Conservation (phyloP, 2,113 vertebrate genomes). For the Macquaria ambigua region DNA sequence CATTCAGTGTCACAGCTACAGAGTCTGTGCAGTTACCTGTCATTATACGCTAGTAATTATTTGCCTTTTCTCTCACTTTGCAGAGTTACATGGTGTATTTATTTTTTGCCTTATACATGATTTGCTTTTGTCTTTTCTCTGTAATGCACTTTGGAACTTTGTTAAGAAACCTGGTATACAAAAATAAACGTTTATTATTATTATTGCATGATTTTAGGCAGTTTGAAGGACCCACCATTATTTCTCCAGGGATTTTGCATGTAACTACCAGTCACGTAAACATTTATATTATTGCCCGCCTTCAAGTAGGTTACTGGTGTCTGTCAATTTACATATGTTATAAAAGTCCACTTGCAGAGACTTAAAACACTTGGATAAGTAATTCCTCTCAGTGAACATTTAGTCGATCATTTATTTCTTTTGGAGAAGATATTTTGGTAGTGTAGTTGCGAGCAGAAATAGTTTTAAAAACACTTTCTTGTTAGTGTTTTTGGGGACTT, state of each 20-base stretch:
- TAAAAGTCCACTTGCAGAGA: slow-evolving; percentile 28
- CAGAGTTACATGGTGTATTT: neutral
- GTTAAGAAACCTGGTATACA: neutral
- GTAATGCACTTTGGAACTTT: neutral
- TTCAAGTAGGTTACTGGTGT: neutral
- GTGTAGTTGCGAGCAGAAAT: neutral
- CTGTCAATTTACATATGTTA: neutral
- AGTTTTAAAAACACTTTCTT: neutral
- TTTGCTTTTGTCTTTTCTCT: neutral
- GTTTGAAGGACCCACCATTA: neutral
- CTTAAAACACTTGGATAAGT: neutral
- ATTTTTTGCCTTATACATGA: neutral
- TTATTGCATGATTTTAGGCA: neutral
- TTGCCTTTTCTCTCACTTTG: neutral
- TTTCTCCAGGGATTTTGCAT: neutral
- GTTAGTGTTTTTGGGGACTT: neutral
- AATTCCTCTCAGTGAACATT: neutral
- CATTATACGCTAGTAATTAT: neutral
- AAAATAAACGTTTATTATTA: neutral
- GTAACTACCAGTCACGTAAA: neutral
- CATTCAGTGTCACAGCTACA: slow-evolving; percentile 65
- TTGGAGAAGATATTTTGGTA: neutral
- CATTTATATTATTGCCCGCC: neutral
- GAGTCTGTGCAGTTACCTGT: slow-evolving; percentile 14
- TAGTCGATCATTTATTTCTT: neutral